Conservation (phyloP, 2,888 invertebrate species). For the Chydorus sphaericus region DNA sequence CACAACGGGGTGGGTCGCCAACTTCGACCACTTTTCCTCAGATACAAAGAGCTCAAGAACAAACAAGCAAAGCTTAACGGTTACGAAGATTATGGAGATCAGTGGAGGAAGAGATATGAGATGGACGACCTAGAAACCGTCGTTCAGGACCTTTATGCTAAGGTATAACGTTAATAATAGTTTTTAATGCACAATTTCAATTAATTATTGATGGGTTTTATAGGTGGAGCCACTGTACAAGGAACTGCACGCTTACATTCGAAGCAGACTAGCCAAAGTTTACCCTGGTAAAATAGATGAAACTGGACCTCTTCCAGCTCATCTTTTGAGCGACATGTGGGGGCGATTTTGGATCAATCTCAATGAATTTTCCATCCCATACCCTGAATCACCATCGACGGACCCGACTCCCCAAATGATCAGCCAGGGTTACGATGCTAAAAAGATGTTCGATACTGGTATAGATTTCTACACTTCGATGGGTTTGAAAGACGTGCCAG, state of each 20-base stretch:
- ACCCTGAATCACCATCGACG: conserved; percentile 21
- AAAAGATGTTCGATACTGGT: conserved; percentile 24
- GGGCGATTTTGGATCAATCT: conserved; percentile 24
- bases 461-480: conserved; percentile 31
- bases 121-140: conserved; percentile 17
- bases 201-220: too few relatives aligned
- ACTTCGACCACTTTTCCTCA: conserved; percentile 19
- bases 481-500: conserved; percentile 29
- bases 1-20: conserved; percentile 20
- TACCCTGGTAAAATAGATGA: conserved; percentile 22
- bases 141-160: conserved; percentile 15
- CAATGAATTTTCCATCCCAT: conserved; percentile 21
- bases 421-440: conserved; percentile 17
- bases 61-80: conserved; percentile 17
- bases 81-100: conserved; percentile 17
- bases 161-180: too few relatives aligned
- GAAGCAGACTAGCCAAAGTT: conserved; percentile 24
- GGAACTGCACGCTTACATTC: conserved; percentile 31
- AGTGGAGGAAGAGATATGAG: conserved; percentile 19
- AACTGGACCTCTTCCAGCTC: conserved; percentile 33
- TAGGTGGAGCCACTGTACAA: conserved; percentile 26
- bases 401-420: conserved; percentile 21
- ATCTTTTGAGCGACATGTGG: conserved; percentile 31
- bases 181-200: too few relatives aligned
- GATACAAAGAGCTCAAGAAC: conserved; percentile 18